Percentiles rank a stretch among this genome's conserved stretches.
Conservation (phyloP, 2,888 invertebrate genomes). For the Exephanes ischioxanthus region DNA sequence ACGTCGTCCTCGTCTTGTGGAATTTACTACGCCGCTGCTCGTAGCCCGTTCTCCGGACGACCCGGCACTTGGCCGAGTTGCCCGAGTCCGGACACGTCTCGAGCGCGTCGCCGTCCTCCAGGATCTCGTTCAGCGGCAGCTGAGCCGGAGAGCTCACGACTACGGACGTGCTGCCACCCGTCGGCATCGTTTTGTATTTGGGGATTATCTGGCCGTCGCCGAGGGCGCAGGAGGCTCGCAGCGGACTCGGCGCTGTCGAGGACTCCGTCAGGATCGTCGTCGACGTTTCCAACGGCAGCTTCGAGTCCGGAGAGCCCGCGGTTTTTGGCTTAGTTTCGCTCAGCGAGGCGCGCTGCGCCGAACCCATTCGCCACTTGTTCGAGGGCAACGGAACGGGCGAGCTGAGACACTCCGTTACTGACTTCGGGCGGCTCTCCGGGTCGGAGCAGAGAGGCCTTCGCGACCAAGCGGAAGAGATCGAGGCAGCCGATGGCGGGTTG, state of each 20-base stretch:
- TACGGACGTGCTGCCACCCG: conserved; percentile 84
- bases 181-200: conserved; percentile 88
- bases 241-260: conserved; percentile 86
- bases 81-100: conserved; percentile 68
- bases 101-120: conserved; percentile 87
- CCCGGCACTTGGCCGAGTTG: conserved; percentile 74
- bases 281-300: conserved; percentile 67
- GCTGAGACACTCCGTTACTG: conserved; percentile 78
- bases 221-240: conserved; percentile 82
- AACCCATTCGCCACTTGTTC: conserved; percentile 82
- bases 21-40: conserved; percentile 89
- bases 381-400: conserved; percentile 75
- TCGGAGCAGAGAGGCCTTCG: conserved; percentile 70
- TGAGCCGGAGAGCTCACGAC: conserved; percentile 84
- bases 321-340: conserved; percentile 70
- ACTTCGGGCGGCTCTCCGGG: conserved; percentile 78
- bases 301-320: conserved; percentile 25
- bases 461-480: conserved; percentile 59
- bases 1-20: conserved; percentile 92
- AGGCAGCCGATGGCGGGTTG: conserved; percentile 23
- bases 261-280: conserved; percentile 86
- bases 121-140: conserved; percentile 88
- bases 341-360: conserved; percentile 77
- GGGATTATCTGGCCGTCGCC: conserved; percentile 80
- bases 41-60: conserved; percentile 81